Percentiles rank a stretch among this genome's conserved stretches.
These are phyloP conservation scores for Chaetodon auriga DNA, from an alignment of 2,113 vertebrate species.

Conservation along the genomic window DNA sequence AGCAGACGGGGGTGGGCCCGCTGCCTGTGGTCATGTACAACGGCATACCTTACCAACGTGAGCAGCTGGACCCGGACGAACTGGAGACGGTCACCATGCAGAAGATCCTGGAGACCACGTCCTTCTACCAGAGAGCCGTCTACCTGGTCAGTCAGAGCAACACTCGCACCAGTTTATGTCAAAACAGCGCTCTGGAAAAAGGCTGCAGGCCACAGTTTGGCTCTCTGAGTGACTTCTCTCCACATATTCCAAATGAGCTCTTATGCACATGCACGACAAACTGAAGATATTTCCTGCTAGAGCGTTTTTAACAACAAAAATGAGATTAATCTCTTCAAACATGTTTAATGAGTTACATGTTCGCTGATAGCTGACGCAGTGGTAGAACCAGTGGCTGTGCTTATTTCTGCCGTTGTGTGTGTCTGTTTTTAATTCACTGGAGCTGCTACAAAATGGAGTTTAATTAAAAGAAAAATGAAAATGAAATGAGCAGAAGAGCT, in stretches of 20 bases:
- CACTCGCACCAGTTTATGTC: not conserved
- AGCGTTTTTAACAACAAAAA: not conserved
- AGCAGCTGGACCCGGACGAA: slow-evolving; percentile 96
- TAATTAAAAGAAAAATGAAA: slow-evolving; percentile 15
- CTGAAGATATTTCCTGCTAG: not conserved
- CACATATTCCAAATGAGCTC: not conserved
- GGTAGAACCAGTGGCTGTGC: not conserved
- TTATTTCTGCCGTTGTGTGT: not conserved
- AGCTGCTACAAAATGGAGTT: not conserved
- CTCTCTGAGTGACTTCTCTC: not conserved
- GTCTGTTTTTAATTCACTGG: not conserved
- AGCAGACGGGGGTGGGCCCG: slow-evolving; percentile 93
- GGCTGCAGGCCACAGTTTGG: no score
- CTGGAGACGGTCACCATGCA: slow-evolving; percentile 97
- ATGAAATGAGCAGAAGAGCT: not conserved
- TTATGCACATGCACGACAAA: not conserved
- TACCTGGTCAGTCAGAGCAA: slow-evolving; percentile 89
- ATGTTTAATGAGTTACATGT: not conserved
- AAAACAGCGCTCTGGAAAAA: no score
- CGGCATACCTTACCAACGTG: slow-evolving; percentile 92
- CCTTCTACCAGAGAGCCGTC: slow-evolving; percentile 93
- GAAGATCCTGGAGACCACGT: slow-evolving; percentile 96
- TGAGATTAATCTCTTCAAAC: not conserved
- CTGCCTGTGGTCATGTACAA: slow-evolving; percentile 95
- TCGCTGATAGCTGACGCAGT: not conserved